A percentile compares a stretch with the other conserved stretches of the same genome.
These are phyloP conservation scores for Apostichopus japonicus DNA, from an alignment of 35 echinoderm and acorn worm species.

Conservation along the genomic window DNA sequence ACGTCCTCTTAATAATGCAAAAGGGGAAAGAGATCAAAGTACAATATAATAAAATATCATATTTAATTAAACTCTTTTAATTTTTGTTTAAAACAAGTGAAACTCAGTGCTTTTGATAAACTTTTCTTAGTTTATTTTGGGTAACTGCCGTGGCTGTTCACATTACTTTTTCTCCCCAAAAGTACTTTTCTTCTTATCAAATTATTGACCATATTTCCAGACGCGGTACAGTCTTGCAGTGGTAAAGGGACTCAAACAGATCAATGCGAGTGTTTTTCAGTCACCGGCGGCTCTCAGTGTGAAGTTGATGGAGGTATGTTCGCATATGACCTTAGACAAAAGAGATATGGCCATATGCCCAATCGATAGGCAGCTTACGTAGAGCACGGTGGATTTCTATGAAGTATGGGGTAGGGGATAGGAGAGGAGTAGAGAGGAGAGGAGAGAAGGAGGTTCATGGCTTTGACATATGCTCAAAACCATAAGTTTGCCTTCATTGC, in stretches of 20 bases:
- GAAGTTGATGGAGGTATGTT: neutral
- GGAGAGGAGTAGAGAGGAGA: neutral
- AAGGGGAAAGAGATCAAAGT: too few species aligned
- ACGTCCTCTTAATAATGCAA: too few species aligned
- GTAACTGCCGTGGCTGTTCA: too few species aligned
- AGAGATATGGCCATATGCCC: neutral
- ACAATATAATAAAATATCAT: too few species aligned
- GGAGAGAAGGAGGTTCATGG: neutral
- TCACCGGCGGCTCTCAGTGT: neutral
- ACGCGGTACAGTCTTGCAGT: neutral
- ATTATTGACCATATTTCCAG: neutral
- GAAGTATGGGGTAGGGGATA: neutral
- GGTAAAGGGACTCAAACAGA: neutral
- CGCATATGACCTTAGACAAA: neutral
- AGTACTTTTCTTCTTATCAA: too few species aligned
- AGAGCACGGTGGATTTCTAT: neutral
- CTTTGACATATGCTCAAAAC: neutral
- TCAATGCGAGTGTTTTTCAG: neutral
- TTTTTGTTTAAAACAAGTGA: too few species aligned
- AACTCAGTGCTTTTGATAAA: too few species aligned
- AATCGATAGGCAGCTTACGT: too few species aligned
- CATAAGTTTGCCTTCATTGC: too few species aligned
- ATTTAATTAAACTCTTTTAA: too few species aligned
- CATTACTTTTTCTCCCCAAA: too few species aligned
- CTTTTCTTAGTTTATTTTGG: too few species aligned